Base-by-base conservation (phyloP, 2,888 invertebrate genomes). In the Silvanus unidentatus region DNA sequence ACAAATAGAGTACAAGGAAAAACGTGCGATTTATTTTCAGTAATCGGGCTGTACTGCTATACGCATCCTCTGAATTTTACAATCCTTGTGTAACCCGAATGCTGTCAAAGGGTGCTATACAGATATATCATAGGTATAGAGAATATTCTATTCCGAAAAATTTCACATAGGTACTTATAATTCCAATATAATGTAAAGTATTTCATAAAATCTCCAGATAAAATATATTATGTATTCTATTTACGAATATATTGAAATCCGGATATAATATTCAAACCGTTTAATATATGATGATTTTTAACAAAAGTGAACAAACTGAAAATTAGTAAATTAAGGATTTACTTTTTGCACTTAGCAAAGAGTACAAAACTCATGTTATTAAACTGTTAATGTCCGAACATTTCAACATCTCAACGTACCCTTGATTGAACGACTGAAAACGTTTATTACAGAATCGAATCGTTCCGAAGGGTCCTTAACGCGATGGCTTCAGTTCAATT, bases 401-500 rank as follows among this genome's bases (percentile, higher is more conserved):
- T 12, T 32, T 5, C 3, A 11, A 32, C 32, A 32, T 32, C 10
- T 32, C 32, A 32, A 9, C 32, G 10, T 32, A 4, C 32, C 5
- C 32, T 32, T 32, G 32, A 32, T 37, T 37, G 37, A 37, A 37
- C 37, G 37, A 37, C 15, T 6, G 42, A 44, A 42, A 45, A 49
- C 52, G 50, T 55, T 53, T 52, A 54, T 54, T 50, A 46, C 45
- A 46, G 43, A 49, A 42, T 47, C 45, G 44, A 47, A 35, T 34
- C 37, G 39, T 38, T 44, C 36, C 36, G 42, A 44, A 51, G 50
- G 44, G 47, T 45, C 46, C 50, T 54, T 44, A 44, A 49, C 45
- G 51, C 54, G 47, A 22, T 46, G 27, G 44, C 48, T 48, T 47
- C 49, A 42, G 48, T 51, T 54, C 52, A 54, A 55, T 57, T 57